These are phyloP conservation scores for Copidosoma floridanum DNA, from an alignment of 1,140 invertebrate species.

Conservation along the genomic window DNA sequence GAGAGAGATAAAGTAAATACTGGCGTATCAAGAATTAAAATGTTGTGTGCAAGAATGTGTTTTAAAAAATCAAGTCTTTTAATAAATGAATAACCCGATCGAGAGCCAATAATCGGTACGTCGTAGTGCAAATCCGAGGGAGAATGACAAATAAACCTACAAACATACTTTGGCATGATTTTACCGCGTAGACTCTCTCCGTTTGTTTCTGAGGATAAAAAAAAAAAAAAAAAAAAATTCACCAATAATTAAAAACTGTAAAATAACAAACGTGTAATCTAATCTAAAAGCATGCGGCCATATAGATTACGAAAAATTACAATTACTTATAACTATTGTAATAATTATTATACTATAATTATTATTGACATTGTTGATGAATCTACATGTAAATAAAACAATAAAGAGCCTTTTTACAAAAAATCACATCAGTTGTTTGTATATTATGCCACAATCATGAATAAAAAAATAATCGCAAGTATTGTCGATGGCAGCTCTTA, in stretches of 20 bases:
- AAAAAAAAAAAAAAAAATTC: conserved; percentile 20
- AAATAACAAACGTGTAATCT: conserved; percentile 21
- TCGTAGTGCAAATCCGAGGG: conserved; percentile 1
- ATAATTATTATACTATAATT: conserved; percentile 42
- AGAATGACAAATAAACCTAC: too few species aligned
- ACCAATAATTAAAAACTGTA: conserved; percentile 24
- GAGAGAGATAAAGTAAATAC: too few species aligned
- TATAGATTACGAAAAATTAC: conserved; percentile 29
- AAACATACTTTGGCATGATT: conserved; percentile 11
- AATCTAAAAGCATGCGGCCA: conserved; percentile 41
- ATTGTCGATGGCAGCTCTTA: too few species aligned
- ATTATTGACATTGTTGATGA: conserved; percentile 47
- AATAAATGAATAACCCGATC: background rate
- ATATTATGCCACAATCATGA: too few species aligned
- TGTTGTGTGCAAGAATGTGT: too few species aligned
- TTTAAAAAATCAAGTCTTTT: too few species aligned
- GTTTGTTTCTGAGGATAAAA: conserved; percentile 7
- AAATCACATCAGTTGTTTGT: background rate
- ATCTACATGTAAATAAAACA: conserved; percentile 52
- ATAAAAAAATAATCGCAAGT: too few species aligned
- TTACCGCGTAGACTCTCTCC: conserved; percentile 15
- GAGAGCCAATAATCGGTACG: conserved; percentile 7
- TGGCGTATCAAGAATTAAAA: too few species aligned
- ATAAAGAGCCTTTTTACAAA: conserved; percentile 49
- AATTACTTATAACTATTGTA: conserved; percentile 29